Conservation (phyloP, 2,113 vertebrate genomes). For the Neomonachus schauinslandi region DNA sequence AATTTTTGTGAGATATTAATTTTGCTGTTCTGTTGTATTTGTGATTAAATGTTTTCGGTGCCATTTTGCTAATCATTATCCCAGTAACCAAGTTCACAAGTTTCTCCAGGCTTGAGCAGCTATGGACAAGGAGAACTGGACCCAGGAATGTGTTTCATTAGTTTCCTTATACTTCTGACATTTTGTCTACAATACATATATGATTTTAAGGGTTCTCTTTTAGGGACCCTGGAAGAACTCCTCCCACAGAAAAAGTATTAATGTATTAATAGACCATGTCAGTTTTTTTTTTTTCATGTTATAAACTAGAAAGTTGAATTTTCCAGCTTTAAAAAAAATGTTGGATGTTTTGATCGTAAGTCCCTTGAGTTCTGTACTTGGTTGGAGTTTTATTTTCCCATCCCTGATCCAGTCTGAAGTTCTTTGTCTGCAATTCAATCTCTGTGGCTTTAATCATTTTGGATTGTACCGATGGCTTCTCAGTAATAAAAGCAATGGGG, state of each 20-base stretch:
- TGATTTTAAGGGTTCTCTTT: constrained; percentile 52
- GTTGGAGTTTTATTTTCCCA: constrained; percentile 83
- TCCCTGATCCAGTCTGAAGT: constrained; percentile 80
- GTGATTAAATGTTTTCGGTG: neutral
- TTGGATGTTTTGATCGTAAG: constrained; percentile 83
- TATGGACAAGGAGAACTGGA: neutral
- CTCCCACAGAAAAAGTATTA: constrained; percentile 71
- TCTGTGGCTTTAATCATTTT: constrained; percentile 85
- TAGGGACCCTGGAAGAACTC: constrained; percentile 53
- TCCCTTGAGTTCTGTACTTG: constrained; percentile 76
- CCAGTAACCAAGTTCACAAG: neutral
- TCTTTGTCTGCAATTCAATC: constrained; percentile 87
- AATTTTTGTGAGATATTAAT: neutral
- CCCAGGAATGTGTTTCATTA: neutral
- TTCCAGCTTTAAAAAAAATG: constrained; percentile 80
- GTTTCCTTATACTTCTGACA: neutral
- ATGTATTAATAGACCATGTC: constrained; percentile 75
- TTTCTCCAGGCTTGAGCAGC: neutral
- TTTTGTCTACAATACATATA: constrained; percentile 52
- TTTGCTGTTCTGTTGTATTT: constrained; percentile 16
- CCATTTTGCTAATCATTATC: neutral
- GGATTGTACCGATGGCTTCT: constrained; percentile 80
- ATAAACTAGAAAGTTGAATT: constrained; percentile 84
- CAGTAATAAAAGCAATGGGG: constrained; percentile 57
- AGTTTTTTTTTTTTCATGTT: constrained; percentile 80